Evolutionary conservation across 2,888 invertebrate species (phyloP), one percentile per base, ranked within the genome.

Genomic region (Meganola albula): DNA sequence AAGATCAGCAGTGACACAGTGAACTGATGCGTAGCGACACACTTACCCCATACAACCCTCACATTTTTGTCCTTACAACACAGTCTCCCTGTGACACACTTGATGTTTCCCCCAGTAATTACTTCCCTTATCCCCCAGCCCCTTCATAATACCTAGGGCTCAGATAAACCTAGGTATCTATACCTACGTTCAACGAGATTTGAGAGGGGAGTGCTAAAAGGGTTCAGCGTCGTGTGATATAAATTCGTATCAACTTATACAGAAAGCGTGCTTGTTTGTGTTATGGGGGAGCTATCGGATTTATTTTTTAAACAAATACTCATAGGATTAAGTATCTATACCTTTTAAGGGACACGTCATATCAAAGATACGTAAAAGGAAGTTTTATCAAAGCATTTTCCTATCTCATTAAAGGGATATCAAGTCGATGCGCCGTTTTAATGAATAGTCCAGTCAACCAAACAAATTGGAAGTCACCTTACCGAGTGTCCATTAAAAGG

Each of bases 1-100:
- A 77, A 80, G 73, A 82, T 78, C 76, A 79, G 64, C 73, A 72
- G 67, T 85, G 84, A 84, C 84, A 85, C 78, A 84, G 82, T 85
- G 84, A 84, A 83, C 84, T 74, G 79, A 74, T 62, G 74, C 74
- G 61, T 70, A 53, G 47, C 76, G 83, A 68, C 84, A 83, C 80
- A 82, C 76, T 83, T 78, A 80, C 76, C 78, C 72, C 67, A 63
- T 63, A 63, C 64, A 65, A 62, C 77, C 78, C 77, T 72, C 65
- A 65, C 71, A 77, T 79, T 83, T 85, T 82, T 83, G 75, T 78
- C 75, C 80, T 76, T 75, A 72, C 75, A 77, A 74, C 74, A 78
- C 74, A 75, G 74, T 77, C 76, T 69, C 76, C 77, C 77, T 71
- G 67, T 82, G 83, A 83, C 84, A 84, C 76, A 84, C 84, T 84